These are phyloP conservation scores for Bucorvus abyssinicus DNA, from an alignment of 2,797 vertebrate species.

Conservation along the genomic window DNA sequence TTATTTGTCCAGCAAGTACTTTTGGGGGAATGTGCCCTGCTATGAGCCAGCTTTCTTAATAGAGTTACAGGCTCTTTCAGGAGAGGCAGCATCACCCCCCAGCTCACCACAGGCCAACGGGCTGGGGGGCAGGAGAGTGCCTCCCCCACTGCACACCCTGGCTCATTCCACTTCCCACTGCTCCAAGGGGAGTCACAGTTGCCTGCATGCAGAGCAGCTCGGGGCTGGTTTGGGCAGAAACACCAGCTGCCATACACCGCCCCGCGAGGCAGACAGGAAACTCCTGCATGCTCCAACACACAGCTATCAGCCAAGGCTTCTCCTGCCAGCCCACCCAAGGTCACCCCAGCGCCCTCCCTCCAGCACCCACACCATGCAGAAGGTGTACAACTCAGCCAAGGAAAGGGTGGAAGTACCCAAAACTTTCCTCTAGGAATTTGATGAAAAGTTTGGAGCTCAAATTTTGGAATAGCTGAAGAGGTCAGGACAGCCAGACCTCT, in stretches of 20 bases:
- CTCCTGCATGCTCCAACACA: rapidly evolving
- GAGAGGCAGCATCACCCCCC: background rate
- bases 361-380: rapidly evolving
- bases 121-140: background rate
- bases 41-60: background rate
- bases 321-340: background rate
- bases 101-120: background rate
- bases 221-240: background rate
- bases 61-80: background rate
- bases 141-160: background rate
- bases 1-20: background rate
- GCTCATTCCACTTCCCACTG: background rate
- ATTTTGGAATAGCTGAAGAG: background rate
- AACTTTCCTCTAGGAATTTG: background rate
- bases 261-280: rapidly evolving
- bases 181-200: rapidly evolving
- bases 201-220: rapidly evolving
- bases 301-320: rapidly evolving
- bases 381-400: background rate
- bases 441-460: rapidly evolving
- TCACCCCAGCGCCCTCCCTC: background rate
- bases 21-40: background rate
- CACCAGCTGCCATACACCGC: background rate
- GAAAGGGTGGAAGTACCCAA: background rate
- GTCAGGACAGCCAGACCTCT: background rate